phyloP scores from a whole-genome alignment of 2,888 invertebrate genomes.

The Helobdella robusta region DNA sequence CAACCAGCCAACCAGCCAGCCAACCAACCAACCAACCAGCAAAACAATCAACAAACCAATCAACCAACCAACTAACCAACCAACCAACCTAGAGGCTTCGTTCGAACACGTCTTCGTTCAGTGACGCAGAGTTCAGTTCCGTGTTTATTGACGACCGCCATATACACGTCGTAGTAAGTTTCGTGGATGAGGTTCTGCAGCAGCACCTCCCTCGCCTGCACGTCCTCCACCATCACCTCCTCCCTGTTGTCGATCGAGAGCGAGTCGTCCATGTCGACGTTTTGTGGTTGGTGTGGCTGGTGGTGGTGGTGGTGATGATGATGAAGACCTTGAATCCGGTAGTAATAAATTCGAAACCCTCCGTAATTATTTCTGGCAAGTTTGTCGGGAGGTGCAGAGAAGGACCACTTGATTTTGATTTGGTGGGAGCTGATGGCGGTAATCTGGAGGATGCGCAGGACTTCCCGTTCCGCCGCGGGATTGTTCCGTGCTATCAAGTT shows the following conservation, averaged over 20 bases:
- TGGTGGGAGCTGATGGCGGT: not conserved
- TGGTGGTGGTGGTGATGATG: too few species aligned
- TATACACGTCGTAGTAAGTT: conserved; percentile 7
- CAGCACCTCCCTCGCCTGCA: not conserved
- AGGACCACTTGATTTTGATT: not conserved
- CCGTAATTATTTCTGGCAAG: not conserved
- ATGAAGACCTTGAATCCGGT: not conserved
- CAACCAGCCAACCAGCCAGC: too few species aligned
- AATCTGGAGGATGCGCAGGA: not conserved
- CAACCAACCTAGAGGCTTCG: not conserved
- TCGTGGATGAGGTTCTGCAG: not conserved
- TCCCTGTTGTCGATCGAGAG: not conserved
- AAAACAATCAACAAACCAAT: too few species aligned
- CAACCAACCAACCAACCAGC: too few species aligned
- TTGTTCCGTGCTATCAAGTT: too few species aligned
- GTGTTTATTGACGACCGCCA: not conserved
- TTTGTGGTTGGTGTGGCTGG: too few species aligned
- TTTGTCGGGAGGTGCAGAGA: not conserved
- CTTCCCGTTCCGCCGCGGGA: too few species aligned
- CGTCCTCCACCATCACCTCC: conserved; percentile 11
- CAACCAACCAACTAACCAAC: too few species aligned
- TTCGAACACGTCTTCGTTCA: not conserved
- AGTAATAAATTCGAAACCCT: conserved; percentile 9
- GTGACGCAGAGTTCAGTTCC: not conserved
- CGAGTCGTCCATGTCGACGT: too few species aligned